phyloP scores from a whole-genome alignment of 2,888 invertebrate genomes.

The Synergus itoensis region DNA sequence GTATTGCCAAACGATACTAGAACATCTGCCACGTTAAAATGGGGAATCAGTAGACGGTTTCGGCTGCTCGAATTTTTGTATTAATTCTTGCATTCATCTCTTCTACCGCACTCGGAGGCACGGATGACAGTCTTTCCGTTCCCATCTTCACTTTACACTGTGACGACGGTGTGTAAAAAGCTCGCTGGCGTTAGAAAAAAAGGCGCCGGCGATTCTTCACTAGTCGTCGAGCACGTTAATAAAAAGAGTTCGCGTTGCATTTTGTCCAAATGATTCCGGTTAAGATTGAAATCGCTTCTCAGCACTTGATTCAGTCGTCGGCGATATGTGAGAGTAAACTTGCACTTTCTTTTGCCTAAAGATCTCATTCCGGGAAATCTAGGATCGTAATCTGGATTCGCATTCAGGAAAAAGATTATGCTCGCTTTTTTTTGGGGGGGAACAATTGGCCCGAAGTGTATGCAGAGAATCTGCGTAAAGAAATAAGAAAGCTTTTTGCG shows the following conservation, averaged over 20 bases:
- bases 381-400: background rate
- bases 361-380: background rate
- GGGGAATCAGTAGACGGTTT: background rate
- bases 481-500: constrained; percentile 15
- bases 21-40: background rate
- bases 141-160: constrained; percentile 8
- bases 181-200: constrained; percentile 1
- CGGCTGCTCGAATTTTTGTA: background rate
- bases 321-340: constrained; percentile 30
- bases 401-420: background rate
- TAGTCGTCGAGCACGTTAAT: constrained; percentile 10
- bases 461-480: background rate
- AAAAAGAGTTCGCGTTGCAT: constrained; percentile 9
- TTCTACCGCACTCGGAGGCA: constrained; percentile 39
- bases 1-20: background rate
- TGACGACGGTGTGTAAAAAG: constrained; percentile 34
- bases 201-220: constrained; percentile 26
- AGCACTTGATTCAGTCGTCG: constrained; percentile 6
- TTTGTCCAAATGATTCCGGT: constrained; percentile 8
- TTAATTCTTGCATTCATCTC: constrained; percentile 8
- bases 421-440: background rate
- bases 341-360: constrained; percentile 26
- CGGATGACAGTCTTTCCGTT: constrained; percentile 40
- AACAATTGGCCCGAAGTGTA: background rate
- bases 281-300: constrained; percentile 3